Conservation (phyloP, 2,888 invertebrate species). For the Archips crataeganus region DNA sequence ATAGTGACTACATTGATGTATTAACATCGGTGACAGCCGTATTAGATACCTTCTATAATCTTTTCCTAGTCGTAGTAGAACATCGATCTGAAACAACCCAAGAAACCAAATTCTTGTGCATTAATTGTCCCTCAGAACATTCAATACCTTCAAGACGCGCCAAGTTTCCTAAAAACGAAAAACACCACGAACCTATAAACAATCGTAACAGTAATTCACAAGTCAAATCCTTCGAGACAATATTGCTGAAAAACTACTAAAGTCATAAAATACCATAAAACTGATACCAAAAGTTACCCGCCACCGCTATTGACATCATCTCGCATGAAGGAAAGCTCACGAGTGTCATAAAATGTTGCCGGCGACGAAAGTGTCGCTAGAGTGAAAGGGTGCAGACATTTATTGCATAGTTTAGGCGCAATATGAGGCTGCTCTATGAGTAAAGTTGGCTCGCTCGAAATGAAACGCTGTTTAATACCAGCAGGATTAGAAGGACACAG, state of each 20-base stretch:
- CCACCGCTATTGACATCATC: constrained; percentile 34
- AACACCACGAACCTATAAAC: neutral
- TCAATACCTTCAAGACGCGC: too few species aligned
- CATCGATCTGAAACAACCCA: neutral
- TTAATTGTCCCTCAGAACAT: neutral
- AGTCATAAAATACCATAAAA: neutral
- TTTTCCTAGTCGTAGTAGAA: neutral
- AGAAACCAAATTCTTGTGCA: neutral
- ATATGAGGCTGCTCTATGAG: constrained; percentile 38
- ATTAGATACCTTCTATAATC: neutral
- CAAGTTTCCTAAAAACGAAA: neutral
- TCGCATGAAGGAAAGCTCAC: constrained; percentile 32
- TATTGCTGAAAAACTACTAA: neutral
- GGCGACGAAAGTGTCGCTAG: constrained; percentile 32
- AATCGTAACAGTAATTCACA: neutral
- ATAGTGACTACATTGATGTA: too few species aligned
- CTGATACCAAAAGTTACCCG: constrained; percentile 12
- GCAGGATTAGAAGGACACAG: constrained; percentile 12
- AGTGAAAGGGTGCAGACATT: constrained; percentile 40
- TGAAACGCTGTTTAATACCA: constrained; percentile 35
- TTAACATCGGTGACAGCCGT: too few species aligned
- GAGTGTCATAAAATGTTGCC: constrained; percentile 38
- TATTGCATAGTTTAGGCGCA: constrained; percentile 42
- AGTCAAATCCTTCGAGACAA: neutral
- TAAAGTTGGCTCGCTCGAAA: constrained; percentile 40